Evolutionary conservation across 2,113 vertebrate genomes (phyloP).

Genomic region (Poicephalus gulielmi): DNA sequence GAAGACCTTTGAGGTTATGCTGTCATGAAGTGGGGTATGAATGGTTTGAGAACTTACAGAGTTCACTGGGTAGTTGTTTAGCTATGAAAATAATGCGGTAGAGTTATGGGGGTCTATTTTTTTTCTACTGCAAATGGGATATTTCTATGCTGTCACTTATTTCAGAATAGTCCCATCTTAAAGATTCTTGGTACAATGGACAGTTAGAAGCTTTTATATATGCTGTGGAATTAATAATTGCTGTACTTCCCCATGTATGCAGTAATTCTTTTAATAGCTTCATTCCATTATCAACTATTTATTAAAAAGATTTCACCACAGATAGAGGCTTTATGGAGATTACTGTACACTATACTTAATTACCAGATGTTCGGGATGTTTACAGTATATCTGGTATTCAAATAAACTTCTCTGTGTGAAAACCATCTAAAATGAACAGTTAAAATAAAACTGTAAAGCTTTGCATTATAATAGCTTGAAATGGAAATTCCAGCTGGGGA

Average conservation of each 20-base stretch:
- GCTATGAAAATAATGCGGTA: background rate
- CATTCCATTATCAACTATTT: constrained; percentile 65
- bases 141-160: background rate
- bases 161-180: background rate
- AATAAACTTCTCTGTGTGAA: constrained; percentile 63
- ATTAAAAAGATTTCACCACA: constrained; percentile 60
- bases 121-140: background rate
- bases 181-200: constrained; percentile 5
- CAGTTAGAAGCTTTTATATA: constrained; percentile 36
- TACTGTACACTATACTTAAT: constrained; percentile 60
- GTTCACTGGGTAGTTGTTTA: background rate
- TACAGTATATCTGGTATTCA: constrained; percentile 47
- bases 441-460: constrained; percentile 43
- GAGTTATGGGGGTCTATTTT: background rate
- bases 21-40: background rate
- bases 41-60: background rate
- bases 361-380: constrained; percentile 65
- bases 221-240: constrained; percentile 6
- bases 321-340: constrained; percentile 62
- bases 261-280: constrained; percentile 60
- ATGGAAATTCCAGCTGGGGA: constrained; percentile 55
- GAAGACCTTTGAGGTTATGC: background rate
- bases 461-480: constrained; percentile 37
- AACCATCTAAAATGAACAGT: constrained; percentile 49
- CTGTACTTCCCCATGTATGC: constrained; percentile 16